Evolutionary conservation across 2,888 invertebrate genomes (phyloP).

Genomic region (Camptogramma bilineatum): DNA sequence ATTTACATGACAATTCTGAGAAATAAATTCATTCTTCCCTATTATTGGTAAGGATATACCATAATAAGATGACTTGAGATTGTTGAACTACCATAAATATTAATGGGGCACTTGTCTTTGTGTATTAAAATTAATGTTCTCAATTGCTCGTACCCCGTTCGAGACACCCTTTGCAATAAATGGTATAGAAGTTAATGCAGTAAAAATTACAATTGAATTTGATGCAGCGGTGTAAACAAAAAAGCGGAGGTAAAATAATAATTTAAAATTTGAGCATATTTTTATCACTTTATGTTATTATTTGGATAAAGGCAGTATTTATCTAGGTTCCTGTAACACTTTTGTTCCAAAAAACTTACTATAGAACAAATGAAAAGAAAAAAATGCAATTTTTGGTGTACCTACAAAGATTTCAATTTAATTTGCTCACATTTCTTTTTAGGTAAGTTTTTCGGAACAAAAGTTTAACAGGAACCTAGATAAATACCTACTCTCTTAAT

Average conservation of each 20-base stretch:
- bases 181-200: constrained; percentile 40
- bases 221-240: constrained; percentile 14
- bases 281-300: too few species aligned
- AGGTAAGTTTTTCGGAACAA: too few species aligned
- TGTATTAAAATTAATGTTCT: constrained; percentile 77
- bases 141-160: constrained; percentile 64
- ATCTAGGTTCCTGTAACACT: too few species aligned
- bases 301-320: too few species aligned
- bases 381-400: too few species aligned
- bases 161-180: constrained; percentile 55
- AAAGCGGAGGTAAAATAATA: background rate
- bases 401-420: too few species aligned
- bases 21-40: constrained; percentile 25
- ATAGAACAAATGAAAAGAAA: too few species aligned
- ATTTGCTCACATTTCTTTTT: too few species aligned
- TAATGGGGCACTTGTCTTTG: constrained; percentile 69
- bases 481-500: too few species aligned
- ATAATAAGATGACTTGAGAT: constrained; percentile 44
- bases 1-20: constrained; percentile 7
- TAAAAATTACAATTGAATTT: constrained; percentile 16
- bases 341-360: too few species aligned
- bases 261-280: background rate
- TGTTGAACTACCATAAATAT: constrained; percentile 70
- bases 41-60: constrained; percentile 18
- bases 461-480: too few species aligned